Evolutionary conservation across 2,888 invertebrate genomes (phyloP).

Genomic region (Flexamia atlantica): DNA sequence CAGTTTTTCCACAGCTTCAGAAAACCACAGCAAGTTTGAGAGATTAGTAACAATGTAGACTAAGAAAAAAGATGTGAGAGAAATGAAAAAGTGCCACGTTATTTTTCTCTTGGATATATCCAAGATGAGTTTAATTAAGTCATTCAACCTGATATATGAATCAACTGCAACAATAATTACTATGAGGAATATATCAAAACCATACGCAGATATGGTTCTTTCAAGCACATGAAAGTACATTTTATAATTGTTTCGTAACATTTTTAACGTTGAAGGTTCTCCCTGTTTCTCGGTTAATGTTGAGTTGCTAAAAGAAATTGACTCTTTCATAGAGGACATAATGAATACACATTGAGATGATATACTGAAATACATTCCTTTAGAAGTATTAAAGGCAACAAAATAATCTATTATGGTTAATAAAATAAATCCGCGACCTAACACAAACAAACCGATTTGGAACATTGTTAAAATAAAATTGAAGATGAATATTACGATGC

Average conservation of each 20-base stretch:
- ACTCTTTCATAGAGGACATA: not conserved
- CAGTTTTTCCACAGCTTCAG: not conserved
- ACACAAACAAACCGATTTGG: not conserved
- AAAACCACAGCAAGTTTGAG: constrained; percentile 9
- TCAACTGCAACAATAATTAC: not conserved
- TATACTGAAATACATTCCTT: not conserved
- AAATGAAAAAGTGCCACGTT: not conserved
- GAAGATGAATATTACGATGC: not conserved
- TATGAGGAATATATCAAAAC: not conserved
- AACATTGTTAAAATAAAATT: not conserved
- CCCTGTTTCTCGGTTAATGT: not conserved
- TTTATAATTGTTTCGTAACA: not conserved
- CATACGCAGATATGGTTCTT: not conserved
- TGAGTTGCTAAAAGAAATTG: not conserved
- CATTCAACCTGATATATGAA: constrained; percentile 2
- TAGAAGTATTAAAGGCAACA: not conserved
- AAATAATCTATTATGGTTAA: not conserved
- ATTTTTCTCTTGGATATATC: not conserved
- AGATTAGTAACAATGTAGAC: not conserved
- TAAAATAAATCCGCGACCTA: not conserved
- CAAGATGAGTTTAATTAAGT: not conserved
- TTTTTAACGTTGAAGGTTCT: not conserved
- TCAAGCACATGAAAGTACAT: not conserved
- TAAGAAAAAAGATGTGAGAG: not conserved
- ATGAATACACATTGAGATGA: not conserved